Percentiles rank a stretch among this genome's conserved stretches.
Conservation (phyloP, 2,797 vertebrate genomes). For the Lithobates sylvaticus region DNA sequence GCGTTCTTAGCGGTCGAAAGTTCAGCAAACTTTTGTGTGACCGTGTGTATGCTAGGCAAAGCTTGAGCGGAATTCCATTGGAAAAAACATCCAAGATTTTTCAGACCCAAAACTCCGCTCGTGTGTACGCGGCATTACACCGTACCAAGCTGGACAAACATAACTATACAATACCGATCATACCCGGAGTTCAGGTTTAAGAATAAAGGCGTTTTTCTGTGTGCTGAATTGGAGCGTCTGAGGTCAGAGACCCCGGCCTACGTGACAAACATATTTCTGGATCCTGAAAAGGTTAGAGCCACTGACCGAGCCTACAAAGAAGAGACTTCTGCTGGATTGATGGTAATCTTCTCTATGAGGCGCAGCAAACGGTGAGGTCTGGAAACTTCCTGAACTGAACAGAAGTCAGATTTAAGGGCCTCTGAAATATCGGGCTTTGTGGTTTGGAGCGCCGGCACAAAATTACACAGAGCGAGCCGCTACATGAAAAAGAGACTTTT, state of each 20-base stretch:
- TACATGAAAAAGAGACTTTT: neutral
- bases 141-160: too few relatives aligned
- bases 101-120: too few relatives aligned
- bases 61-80: too few relatives aligned
- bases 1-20: too few relatives aligned
- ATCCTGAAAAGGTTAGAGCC: neutral
- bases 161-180: too few relatives aligned
- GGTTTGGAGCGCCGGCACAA: neutral
- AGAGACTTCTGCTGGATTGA: neutral
- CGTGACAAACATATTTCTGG: neutral
- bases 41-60: too few relatives aligned
- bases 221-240: neutral
- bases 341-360: neutral
- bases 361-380: neutral
- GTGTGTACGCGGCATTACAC: too few relatives aligned
- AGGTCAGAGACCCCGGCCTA: neutral
- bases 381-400: neutral
- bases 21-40: too few relatives aligned
- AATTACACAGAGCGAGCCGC: neutral
- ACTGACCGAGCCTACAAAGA: neutral
- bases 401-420: neutral
- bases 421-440: neutral
- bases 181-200: too few relatives aligned
- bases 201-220: neutral
- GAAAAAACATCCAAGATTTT: too few relatives aligned